A percentile compares a stretch with the other conserved stretches of the same genome.
Conservation (phyloP, 2,888 invertebrate species). For the Erebia aethiops region DNA sequence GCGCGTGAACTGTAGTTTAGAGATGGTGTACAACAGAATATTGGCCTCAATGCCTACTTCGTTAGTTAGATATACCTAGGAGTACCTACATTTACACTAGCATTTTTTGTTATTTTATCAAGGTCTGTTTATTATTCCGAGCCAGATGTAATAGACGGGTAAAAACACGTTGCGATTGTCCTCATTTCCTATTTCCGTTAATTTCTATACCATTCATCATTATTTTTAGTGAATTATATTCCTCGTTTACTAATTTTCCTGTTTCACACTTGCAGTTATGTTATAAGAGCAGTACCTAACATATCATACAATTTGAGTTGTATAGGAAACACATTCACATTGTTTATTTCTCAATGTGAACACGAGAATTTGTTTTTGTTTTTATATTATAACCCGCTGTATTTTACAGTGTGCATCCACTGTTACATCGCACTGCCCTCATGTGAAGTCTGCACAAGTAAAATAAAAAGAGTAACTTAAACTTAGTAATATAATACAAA, state of each 20-base stretch:
- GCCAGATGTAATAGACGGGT: slow-evolving; percentile 2
- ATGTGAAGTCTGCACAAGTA: too few species aligned
- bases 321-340: too few species aligned
- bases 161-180: slow-evolving; percentile 6
- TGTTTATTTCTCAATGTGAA: too few species aligned
- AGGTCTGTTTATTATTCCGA: slow-evolving; percentile 5
- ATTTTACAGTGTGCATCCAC: too few species aligned
- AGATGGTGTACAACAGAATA: too few species aligned
- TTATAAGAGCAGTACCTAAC: too few species aligned
- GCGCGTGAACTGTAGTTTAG: too few species aligned
- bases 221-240: background rate
- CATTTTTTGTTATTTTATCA: slow-evolving; percentile 5
- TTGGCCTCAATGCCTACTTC: background rate
- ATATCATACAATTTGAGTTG: too few species aligned
- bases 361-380: too few species aligned
- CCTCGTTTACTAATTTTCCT: background rate
- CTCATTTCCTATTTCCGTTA: slow-evolving; percentile 12
- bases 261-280: background rate
- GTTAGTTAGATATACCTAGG: background rate
- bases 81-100: background rate
- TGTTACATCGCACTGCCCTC: too few species aligned
- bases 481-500: slow-evolving; percentile 49
- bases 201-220: background rate
- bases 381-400: too few species aligned
- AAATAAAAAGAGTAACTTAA: background rate